Conservation (phyloP, 1,140 invertebrate genomes). For the Caerostris darwini region DNA sequence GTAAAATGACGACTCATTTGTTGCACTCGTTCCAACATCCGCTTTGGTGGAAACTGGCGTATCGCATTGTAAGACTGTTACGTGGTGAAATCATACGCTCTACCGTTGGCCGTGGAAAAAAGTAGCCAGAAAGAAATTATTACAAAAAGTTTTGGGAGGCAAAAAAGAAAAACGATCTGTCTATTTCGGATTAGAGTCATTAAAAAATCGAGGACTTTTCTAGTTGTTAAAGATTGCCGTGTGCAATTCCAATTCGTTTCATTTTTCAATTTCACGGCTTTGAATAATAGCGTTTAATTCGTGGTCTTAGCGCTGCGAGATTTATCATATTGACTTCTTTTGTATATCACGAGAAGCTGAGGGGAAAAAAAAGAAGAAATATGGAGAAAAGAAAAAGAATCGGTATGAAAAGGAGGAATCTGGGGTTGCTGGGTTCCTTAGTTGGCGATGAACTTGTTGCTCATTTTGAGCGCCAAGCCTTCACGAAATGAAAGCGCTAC, state of each 20-base stretch:
- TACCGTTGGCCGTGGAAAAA: not conserved
- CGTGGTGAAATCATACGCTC: not conserved
- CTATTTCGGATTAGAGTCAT: conserved; percentile 75
- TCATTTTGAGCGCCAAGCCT: not conserved
- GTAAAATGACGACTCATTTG: conserved; percentile 68
- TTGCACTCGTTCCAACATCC: conserved; percentile 61
- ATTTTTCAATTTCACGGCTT: conserved; percentile 77
- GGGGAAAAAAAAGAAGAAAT: conserved; percentile 12
- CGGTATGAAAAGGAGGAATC: not conserved
- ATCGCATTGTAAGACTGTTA: conserved; percentile 25
- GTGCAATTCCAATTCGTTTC: conserved; percentile 67
- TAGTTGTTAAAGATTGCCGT: conserved; percentile 43
- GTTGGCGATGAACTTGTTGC: not conserved
- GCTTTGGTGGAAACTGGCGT: conserved; percentile 42
- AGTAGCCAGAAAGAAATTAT: not conserved
- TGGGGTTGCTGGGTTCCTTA: not conserved
- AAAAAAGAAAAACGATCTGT: conserved; percentile 59
- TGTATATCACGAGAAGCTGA: conserved; percentile 65
- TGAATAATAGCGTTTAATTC: conserved; percentile 73
- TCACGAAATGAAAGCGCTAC: no score
- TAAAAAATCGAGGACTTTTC: conserved; percentile 40
- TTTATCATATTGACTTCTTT: conserved; percentile 77
- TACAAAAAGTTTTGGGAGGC: conserved; percentile 12
- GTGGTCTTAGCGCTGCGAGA: conserved; percentile 45
- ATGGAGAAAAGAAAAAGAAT: not conserved